Evolutionary conservation across 2,888 invertebrate genomes (phyloP).

Genomic region (Microchrysa polita): DNA sequence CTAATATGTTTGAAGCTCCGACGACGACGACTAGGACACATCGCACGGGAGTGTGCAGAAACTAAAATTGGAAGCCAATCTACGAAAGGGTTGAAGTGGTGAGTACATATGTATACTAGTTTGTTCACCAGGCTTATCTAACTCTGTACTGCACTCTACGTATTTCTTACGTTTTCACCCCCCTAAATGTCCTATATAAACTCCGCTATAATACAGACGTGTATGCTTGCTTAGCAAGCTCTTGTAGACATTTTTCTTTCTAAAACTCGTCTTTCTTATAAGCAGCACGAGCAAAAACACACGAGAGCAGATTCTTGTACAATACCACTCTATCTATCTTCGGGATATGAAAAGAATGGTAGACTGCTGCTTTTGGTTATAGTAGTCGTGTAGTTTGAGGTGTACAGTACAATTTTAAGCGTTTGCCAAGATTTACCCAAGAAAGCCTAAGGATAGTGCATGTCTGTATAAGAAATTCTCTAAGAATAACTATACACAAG

Average conservation of each 20-base stretch:
- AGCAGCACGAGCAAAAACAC: slow-evolving; percentile 9
- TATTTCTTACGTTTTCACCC: slow-evolving; percentile 30
- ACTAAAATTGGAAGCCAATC: too few species aligned
- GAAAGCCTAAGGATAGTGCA: slow-evolving; percentile 26
- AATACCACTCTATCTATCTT: slow-evolving; percentile 19
- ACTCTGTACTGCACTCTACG: slow-evolving; percentile 30
- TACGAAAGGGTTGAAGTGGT: background rate
- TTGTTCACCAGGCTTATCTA: slow-evolving; percentile 35
- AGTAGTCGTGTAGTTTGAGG: background rate
- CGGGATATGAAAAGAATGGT: slow-evolving; percentile 5
- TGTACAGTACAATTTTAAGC: slow-evolving; percentile 31
- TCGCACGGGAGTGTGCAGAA: too few species aligned
- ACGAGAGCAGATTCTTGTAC: slow-evolving; percentile 20
- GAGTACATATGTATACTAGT: too few species aligned
- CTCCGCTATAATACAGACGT: background rate
- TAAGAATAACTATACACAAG: slow-evolving; percentile 31
- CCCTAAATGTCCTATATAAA: too few species aligned
- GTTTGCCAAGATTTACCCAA: slow-evolving; percentile 33
- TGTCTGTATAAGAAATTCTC: background rate
- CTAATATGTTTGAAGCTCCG: background rate
- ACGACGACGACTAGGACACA: too few species aligned
- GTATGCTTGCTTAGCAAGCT: background rate
- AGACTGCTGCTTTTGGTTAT: too few species aligned
- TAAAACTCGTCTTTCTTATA: slow-evolving; percentile 33
- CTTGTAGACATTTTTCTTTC: slow-evolving; percentile 18